Evolutionary conservation across 2,888 invertebrate genomes (phyloP).

Genomic region (Gymnocheta viridis): DNA sequence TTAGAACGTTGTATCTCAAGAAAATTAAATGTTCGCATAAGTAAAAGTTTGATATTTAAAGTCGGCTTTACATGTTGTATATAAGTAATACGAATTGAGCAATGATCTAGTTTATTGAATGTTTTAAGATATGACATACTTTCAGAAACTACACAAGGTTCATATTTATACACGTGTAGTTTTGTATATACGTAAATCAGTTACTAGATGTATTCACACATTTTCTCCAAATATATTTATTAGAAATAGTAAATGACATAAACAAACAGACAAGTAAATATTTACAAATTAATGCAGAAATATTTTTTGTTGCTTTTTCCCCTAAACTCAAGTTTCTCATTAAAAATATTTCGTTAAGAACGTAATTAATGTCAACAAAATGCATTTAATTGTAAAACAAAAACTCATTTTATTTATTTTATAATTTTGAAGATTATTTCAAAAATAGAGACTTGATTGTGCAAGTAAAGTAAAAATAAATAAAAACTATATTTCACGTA

Average conservation of each 20-base stretch:
- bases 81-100: no score
- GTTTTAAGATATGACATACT: background rate
- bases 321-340: background rate
- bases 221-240: background rate
- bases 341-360: slow-evolving; percentile 39
- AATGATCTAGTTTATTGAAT: no score
- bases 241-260: slow-evolving; percentile 2
- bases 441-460: background rate
- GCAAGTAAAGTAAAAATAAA: background rate
- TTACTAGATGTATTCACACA: background rate
- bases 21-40: background rate
- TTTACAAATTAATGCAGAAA: background rate
- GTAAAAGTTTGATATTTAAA: no score
- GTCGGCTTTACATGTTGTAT: no score
- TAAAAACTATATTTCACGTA: background rate
- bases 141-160: background rate
- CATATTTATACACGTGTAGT: background rate
- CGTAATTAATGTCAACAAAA: slow-evolving; percentile 49
- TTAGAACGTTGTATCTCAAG: background rate
- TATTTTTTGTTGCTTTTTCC: background rate
- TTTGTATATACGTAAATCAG: background rate
- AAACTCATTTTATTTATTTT: slow-evolving; percentile 25
- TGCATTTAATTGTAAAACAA: slow-evolving; percentile 7
- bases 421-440: slow-evolving; percentile 1
- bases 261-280: slow-evolving; percentile 1